Conservation (phyloP, 2,113 vertebrate genomes). For the Hymenochirus boettgeri region DNA sequence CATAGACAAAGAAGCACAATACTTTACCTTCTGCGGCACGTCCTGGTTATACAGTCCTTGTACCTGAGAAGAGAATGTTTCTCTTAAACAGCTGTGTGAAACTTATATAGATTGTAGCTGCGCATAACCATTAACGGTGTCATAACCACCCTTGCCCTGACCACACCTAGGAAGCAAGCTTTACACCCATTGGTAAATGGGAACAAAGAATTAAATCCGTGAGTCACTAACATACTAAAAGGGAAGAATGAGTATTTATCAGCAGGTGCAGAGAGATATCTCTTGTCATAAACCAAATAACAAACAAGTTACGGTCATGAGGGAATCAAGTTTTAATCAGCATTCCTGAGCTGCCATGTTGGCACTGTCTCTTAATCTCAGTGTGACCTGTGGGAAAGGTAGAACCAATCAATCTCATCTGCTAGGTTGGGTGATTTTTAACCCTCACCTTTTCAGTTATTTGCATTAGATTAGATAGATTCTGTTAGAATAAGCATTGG, state of each 20-base stretch:
- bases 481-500: too few species aligned
- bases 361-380: not conserved
- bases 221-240: conserved; percentile 18
- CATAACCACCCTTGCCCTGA: conserved; percentile 4
- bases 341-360: conserved; percentile 15
- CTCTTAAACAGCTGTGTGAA: not conserved
- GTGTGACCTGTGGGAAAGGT: not conserved
- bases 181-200: conserved; percentile 27
- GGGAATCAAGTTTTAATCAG: not conserved
- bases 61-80: not conserved
- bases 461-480: too few species aligned
- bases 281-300: conserved; percentile 8
- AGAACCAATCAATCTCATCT: too few species aligned
- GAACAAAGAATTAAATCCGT: conserved; percentile 19
- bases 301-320: not conserved
- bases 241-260: conserved; percentile 2
- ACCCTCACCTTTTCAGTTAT: too few species aligned
- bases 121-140: conserved; percentile 21
- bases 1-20: not conserved
- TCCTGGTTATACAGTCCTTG: not conserved
- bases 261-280: conserved; percentile 26
- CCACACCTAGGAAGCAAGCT: conserved; percentile 16
- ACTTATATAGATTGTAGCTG: conserved; percentile 21
- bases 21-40: conserved; percentile 1
- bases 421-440: too few species aligned